Conservation (phyloP, 2,888 invertebrate species). For the Metacarcinus magister region DNA sequence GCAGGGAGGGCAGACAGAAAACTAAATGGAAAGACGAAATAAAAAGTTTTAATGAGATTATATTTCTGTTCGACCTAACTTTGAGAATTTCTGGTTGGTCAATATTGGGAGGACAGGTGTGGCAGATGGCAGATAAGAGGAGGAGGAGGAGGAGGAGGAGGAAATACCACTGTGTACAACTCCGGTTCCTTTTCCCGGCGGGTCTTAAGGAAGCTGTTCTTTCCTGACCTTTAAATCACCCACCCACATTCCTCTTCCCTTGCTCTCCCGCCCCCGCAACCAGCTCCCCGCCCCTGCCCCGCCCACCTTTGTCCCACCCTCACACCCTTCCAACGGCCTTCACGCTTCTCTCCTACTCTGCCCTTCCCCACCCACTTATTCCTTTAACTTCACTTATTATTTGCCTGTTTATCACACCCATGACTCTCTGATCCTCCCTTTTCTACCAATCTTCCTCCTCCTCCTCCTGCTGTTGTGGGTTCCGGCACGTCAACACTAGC, state of each 20-base stretch:
- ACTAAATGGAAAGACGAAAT: no score
- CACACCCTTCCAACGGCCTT: neutral
- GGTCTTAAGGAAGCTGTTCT: neutral
- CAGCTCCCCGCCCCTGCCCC: neutral
- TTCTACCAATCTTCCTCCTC: neutral
- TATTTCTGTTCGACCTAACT: neutral
- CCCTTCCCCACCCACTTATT: neutral
- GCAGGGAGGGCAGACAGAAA: no score
- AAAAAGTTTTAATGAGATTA: no score
- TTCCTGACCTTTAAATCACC: neutral
- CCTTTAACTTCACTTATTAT: neutral
- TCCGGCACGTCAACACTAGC: neutral
- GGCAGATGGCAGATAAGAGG: neutral
- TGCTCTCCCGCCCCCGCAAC: neutral
- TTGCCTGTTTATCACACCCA: neutral
- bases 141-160: conserved; percentile 7
- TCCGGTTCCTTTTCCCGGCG: neutral
- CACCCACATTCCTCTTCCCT: neutral
- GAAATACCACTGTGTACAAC: neutral
- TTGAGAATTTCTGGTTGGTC: neutral
- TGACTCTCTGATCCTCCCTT: neutral
- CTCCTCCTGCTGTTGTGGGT: neutral
- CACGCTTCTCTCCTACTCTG: neutral
- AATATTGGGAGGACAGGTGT: neutral
- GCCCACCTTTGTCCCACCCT: neutral